Evolutionary conservation across 2,797 vertebrate genomes (phyloP).

Genomic region (Hippocampus kuda): DNA sequence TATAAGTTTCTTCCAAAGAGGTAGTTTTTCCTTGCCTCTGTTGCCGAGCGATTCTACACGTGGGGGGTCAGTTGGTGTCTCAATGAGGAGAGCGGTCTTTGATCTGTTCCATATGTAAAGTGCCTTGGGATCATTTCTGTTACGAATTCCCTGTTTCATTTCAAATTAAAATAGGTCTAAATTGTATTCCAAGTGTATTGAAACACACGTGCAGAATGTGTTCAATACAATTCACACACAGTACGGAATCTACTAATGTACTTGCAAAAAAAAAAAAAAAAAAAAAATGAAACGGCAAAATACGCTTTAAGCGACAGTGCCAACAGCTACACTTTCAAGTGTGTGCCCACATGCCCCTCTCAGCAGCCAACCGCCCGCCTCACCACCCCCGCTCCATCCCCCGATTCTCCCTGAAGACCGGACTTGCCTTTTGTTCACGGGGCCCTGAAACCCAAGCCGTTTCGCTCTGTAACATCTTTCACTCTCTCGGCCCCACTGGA

Average conservation of each 20-base stretch:
- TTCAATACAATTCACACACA: neutral
- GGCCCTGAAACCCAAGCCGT: conserved; percentile 64
- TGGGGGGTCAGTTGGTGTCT: too few species aligned
- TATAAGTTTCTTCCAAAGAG: too few species aligned
- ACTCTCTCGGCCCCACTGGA: conserved; percentile 65
- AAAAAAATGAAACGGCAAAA: neutral
- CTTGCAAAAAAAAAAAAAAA: too few species aligned
- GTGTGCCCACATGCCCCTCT: neutral
- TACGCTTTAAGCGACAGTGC: neutral
- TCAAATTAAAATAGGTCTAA: too few species aligned
- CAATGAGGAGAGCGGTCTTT: too few species aligned
- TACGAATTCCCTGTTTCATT: neutral
- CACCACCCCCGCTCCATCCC: conserved; percentile 2
- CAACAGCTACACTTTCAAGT: conserved; percentile 12
- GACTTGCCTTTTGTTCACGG: conserved; percentile 61
- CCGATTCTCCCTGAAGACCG: conserved; percentile 47
- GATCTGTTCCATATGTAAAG: too few species aligned
- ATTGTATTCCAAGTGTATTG: neutral
- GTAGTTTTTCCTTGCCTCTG: too few species aligned
- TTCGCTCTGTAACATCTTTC: conserved; percentile 69
- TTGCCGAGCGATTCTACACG: too few species aligned
- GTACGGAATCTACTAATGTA: too few species aligned
- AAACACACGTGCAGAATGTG: neutral
- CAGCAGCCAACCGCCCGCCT: neutral
- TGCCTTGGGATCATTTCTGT: neutral